Conservation (phyloP, 2,888 invertebrate genomes). For the Formica aserva region DNA sequence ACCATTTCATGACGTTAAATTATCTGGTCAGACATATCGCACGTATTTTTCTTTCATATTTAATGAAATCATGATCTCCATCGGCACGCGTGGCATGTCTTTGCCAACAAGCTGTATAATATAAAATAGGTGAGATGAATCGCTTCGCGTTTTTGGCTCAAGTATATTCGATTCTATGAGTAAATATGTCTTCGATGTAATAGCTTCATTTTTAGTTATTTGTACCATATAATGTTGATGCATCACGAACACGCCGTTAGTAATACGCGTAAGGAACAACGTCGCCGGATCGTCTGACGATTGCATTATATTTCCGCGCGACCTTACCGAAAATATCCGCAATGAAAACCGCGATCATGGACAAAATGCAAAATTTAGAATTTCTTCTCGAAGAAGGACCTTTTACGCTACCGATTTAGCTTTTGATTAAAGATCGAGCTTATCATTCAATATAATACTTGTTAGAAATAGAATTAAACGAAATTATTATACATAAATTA, state of each 20-base stretch:
- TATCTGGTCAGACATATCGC: background rate
- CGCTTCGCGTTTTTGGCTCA: background rate
- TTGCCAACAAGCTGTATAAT: background rate
- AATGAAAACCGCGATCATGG: slow-evolving; percentile 55
- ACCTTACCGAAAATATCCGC: slow-evolving; percentile 67
- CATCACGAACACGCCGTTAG: slow-evolving; percentile 32
- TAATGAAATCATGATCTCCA: background rate
- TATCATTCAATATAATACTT: background rate
- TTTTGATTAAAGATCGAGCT: background rate
- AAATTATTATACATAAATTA: background rate
- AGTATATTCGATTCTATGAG: background rate
- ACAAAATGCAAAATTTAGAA: slow-evolving; percentile 51
- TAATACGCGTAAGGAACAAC: slow-evolving; percentile 44
- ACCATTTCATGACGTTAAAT: background rate
- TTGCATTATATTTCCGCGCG: slow-evolving; percentile 40
- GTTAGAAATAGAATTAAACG: background rate
- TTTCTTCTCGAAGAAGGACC: background rate
- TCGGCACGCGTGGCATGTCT: background rate
- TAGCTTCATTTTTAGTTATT: slow-evolving; percentile 30
- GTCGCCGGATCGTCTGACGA: slow-evolving; percentile 64
- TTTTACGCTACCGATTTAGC: background rate
- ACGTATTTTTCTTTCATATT: background rate
- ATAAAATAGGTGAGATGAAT: background rate
- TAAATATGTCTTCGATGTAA: background rate
- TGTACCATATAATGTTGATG: background rate